Percentiles rank a stretch among this genome's conserved stretches.
Conservation (phyloP, 2,888 invertebrate species). For the Poecilobothrus nobilitatus region DNA sequence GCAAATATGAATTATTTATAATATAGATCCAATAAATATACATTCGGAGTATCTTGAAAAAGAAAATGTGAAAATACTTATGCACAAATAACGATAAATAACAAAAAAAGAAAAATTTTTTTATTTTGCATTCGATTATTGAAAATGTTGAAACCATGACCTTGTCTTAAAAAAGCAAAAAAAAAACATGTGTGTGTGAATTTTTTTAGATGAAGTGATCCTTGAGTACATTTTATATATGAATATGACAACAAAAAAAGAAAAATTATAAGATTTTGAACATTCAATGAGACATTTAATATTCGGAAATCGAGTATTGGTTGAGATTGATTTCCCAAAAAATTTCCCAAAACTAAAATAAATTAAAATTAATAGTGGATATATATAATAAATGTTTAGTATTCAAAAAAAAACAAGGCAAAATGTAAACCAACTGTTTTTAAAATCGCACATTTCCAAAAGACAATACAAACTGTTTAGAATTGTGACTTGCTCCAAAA, state of each 20-base stretch:
- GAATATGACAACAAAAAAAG: not conserved
- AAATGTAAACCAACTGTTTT: no score
- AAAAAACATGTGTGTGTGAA: not conserved
- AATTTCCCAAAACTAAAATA: not conserved
- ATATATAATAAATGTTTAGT: no score
- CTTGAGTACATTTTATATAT: not conserved
- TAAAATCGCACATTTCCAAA: no score
- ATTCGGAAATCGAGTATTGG: not conserved
- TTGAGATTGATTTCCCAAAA: not conserved
- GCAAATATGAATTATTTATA: conserved; percentile 4
- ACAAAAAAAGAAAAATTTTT: not conserved
- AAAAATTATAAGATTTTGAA: not conserved
- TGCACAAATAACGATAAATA: not conserved
- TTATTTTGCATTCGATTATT: no score
- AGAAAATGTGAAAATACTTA: not conserved
- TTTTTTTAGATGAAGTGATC: not conserved
- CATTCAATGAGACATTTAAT: not conserved
- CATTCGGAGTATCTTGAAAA: not conserved
- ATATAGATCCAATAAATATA: not conserved
- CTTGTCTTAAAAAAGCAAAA: not conserved
- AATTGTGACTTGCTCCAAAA: no score
- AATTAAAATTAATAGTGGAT: no score
- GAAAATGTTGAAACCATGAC: not conserved
- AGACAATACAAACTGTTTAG: no score
- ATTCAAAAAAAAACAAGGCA: no score